Percentiles rank a stretch among this genome's conserved stretches.
phyloP scores from a whole-genome alignment of 1,140 invertebrate genomes.

The Ceratina australensis region DNA sequence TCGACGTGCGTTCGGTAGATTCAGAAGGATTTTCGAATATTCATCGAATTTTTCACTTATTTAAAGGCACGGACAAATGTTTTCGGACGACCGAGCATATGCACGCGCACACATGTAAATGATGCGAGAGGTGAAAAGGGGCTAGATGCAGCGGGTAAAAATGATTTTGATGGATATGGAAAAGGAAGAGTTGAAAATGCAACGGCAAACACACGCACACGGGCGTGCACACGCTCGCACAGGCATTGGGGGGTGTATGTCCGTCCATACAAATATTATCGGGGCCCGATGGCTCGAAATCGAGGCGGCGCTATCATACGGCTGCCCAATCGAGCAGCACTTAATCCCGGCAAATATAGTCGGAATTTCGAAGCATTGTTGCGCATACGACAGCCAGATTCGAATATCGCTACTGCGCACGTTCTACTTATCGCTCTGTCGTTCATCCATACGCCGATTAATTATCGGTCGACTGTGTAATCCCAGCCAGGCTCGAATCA shows the following conservation, averaged over 20 bases:
- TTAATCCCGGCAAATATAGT: slow-evolving; percentile 65
- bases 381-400: slow-evolving; percentile 58
- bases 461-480: slow-evolving; percentile 62
- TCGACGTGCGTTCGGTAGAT: not conserved
- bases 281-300: slow-evolving; percentile 47
- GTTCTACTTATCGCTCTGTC: slow-evolving; percentile 61
- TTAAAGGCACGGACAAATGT: slow-evolving; percentile 13
- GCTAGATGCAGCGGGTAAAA: not conserved
- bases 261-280: slow-evolving; percentile 49
- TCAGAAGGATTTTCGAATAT: too few relatives aligned
- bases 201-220: slow-evolving; percentile 10
- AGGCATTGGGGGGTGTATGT: not conserved
- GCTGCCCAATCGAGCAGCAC: slow-evolving; percentile 51
- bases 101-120: not conserved
- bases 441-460: slow-evolving; percentile 61
- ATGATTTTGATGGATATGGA: slow-evolving; percentile 35
- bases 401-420: slow-evolving; percentile 53
- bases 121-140: not conserved
- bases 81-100: not conserved
- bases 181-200: slow-evolving; percentile 26
- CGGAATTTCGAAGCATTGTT: slow-evolving; percentile 67
- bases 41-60: slow-evolving; percentile 5
- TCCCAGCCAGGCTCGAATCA: slow-evolving; percentile 36
- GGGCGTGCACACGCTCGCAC: too few relatives aligned
- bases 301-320: slow-evolving; percentile 42